Percentiles rank a stretch among this genome's conserved stretches.
phyloP scores from a whole-genome alignment of 2,888 invertebrate species.

The Deilephila porcellus region DNA sequence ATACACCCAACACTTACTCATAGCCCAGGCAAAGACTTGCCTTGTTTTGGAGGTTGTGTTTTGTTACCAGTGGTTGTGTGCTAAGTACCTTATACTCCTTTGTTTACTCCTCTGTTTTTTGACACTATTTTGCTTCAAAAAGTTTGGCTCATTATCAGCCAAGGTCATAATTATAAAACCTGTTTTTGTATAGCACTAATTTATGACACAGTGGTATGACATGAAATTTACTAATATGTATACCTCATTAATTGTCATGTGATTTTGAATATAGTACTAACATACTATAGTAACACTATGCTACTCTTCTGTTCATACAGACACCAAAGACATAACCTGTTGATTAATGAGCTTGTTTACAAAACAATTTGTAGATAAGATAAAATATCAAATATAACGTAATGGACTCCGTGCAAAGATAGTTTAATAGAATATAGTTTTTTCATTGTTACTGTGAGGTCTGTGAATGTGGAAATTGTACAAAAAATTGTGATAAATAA shows the following conservation, averaged over 20 bases:
- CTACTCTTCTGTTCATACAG: background rate
- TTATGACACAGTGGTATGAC: background rate
- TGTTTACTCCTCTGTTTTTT: no score
- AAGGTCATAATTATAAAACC: background rate
- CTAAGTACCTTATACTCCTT: no score
- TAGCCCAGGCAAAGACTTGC: no score
- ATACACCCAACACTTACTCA: no score
- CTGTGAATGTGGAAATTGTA: background rate
- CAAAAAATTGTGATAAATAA: slow-evolving; percentile 40
- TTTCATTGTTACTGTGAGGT: background rate
- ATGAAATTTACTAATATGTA: background rate
- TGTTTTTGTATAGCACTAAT: background rate
- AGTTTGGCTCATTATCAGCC: no score
- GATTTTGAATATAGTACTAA: background rate
- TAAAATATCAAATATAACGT: background rate
- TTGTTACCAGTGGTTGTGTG: no score
- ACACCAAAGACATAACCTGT: background rate
- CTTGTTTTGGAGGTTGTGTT: no score
- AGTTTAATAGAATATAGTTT: background rate
- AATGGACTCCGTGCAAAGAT: background rate
- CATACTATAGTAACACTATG: no score
- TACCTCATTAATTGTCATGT: background rate
- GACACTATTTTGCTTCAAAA: no score
- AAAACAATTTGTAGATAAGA: background rate
- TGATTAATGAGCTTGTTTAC: slow-evolving; percentile 3